Conservation (phyloP, 2,888 invertebrate species). For the Arge pagana region DNA sequence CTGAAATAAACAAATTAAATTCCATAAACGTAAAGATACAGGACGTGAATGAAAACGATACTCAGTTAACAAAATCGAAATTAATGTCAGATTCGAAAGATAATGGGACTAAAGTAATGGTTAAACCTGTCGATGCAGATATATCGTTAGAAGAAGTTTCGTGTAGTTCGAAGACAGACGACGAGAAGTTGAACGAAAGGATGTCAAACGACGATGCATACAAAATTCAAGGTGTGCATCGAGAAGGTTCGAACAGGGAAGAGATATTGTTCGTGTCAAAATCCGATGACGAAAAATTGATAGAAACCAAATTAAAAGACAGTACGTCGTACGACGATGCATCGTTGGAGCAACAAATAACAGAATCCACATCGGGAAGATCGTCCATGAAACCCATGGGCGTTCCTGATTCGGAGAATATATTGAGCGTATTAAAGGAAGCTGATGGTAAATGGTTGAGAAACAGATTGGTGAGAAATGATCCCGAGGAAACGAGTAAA, state of each 20-base stretch:
- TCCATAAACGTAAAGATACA: no score
- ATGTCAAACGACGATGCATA: conserved; percentile 30
- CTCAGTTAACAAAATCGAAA: no score
- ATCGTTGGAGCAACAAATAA: conserved; percentile 22
- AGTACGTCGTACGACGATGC: conserved; percentile 15
- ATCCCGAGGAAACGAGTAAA: background rate
- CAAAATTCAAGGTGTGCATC: background rate
- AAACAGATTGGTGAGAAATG: background rate
- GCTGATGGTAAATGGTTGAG: background rate
- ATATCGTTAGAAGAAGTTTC: conserved; percentile 15
- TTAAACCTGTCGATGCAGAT: no score
- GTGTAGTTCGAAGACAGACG: conserved; percentile 44
- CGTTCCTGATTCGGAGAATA: background rate
- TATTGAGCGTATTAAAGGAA: background rate
- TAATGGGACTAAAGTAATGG: no score
- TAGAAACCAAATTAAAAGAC: conserved; percentile 33
- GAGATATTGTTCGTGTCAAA: conserved; percentile 33
- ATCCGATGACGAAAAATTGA: conserved; percentile 43
- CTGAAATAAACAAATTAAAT: no score
- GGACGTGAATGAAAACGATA: no score
- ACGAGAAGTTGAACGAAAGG: conserved; percentile 46
- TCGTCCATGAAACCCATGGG: background rate
- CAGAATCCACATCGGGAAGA: no score
- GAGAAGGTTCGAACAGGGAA: conserved; percentile 1
- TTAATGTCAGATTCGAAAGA: no score